A percentile compares a stretch with the other conserved stretches of the same genome.
Conservation (phyloP, 2,797 vertebrate genomes). For the Tangara arthus region DNA sequence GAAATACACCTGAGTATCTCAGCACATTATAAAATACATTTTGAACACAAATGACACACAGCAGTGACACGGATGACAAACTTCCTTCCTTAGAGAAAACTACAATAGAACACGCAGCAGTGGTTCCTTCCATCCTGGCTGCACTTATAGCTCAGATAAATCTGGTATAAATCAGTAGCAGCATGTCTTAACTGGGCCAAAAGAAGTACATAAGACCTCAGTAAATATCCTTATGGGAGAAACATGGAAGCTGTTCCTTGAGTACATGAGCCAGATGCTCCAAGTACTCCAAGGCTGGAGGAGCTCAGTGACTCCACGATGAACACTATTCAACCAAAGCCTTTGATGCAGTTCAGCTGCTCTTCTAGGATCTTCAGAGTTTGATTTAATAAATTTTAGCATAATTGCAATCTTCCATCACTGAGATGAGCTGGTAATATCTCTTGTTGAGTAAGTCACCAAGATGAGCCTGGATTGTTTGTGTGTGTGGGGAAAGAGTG, state of each 20-base stretch:
- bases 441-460: background rate
- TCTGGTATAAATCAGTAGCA: background rate
- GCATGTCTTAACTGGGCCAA: background rate
- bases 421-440: background rate
- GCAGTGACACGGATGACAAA: background rate
- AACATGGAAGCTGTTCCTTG: background rate
- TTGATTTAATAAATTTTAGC: background rate
- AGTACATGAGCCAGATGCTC: background rate
- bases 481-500: background rate
- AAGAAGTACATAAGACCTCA: background rate
- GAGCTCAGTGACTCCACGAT: background rate
- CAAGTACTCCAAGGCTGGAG: background rate
- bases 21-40: background rate
- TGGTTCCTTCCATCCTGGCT: background rate
- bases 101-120: rapidly evolving
- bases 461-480: background rate
- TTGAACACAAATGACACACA: background rate
- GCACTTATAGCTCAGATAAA: background rate
- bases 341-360: background rate
- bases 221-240: background rate
- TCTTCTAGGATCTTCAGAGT: background rate
- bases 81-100: background rate
- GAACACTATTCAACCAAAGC: background rate
- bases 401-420: background rate
- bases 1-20: background rate